Evolutionary conservation across 2,797 vertebrate species (phyloP).

Genomic region (Gymnothorax javanicus): DNA sequence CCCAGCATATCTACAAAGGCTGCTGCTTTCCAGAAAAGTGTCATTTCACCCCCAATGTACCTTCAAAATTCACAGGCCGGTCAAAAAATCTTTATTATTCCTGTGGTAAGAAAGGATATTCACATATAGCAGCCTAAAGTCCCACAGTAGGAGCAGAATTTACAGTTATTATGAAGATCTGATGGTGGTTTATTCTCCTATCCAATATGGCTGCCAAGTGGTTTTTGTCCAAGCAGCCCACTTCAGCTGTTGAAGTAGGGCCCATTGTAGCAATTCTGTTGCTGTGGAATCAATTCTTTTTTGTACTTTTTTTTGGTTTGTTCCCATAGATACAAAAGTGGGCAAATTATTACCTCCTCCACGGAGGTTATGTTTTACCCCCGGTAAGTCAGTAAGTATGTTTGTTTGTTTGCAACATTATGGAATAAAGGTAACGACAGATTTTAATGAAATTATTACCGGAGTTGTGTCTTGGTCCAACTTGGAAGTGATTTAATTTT

Average conservation of each 20-base stretch:
- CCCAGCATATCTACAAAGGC: neutral
- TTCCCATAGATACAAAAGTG: neutral
- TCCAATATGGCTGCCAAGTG: slow-evolving; percentile 1
- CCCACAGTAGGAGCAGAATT: neutral
- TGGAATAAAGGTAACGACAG: no score
- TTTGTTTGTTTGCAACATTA: no score
- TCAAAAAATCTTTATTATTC: neutral
- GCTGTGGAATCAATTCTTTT: neutral
- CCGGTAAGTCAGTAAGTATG: no score
- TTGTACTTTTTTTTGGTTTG: neutral
- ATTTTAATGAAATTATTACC: no score
- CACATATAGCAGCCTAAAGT: neutral
- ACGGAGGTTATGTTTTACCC: no score
- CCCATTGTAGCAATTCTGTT: neutral
- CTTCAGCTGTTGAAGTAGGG: neutral
- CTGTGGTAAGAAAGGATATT: neutral
- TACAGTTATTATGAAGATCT: neutral
- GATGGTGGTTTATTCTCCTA: neutral
- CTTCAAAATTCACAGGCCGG: neutral
- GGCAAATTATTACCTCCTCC: neutral
- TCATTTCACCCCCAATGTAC: neutral
- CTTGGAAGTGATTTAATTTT: no score
- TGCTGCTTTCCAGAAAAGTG: neutral
- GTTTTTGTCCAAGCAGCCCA: neutral
- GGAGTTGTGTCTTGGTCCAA: no score